Evolutionary conservation across 2,888 invertebrate species (phyloP), one percentile per base, ranked within the genome.

Genomic region (Neoitamus cyanurus): DNA sequence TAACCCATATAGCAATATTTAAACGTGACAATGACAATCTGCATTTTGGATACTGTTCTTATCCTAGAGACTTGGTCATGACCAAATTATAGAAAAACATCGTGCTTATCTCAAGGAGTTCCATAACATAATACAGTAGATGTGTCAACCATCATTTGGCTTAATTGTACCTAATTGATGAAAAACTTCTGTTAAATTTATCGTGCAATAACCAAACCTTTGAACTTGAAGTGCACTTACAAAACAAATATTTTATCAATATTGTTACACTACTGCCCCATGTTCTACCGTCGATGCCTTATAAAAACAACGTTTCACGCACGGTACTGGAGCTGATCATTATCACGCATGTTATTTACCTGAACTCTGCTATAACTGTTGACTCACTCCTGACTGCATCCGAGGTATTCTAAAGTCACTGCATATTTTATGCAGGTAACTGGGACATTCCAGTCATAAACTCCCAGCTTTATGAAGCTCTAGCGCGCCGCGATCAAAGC

Each of bases 401-500:
- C 20, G 7, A 58, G 58, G 9, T 20, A 48, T 58, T 58, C 58
- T 58, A 9, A 58, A 58, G 58, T 25, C 58, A 25, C 20, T 58
- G 58, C 58, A 20, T 58, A 58, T 58, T 58, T 58, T 58, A 58
- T 58, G 58, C 58, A 58, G 58, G 58, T 58, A 58, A 58, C 58
- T 58, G 58, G 58, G 25, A 58, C 58, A 20, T 25, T 20, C 25
- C 15, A 15, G 20, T 58, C 58, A 58, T 25, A 58, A 58, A 58
- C 58, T 25, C 9, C 20, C 58, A 7, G 25, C 58, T 58, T 58
- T 58, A 58, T 58, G 58, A 58, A 58, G 58, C 58, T 48, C 48
- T 25, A 58, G 9, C 9, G 58, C 58, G 2, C 58, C 25, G 58
- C 25, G 58, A 58, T 58, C 58, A 58, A 58, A 58, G 58, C 58